These are phyloP conservation scores for Sebastes hopkinsi DNA, from an alignment of 2,797 vertebrate genomes.

Conservation along the genomic window DNA sequence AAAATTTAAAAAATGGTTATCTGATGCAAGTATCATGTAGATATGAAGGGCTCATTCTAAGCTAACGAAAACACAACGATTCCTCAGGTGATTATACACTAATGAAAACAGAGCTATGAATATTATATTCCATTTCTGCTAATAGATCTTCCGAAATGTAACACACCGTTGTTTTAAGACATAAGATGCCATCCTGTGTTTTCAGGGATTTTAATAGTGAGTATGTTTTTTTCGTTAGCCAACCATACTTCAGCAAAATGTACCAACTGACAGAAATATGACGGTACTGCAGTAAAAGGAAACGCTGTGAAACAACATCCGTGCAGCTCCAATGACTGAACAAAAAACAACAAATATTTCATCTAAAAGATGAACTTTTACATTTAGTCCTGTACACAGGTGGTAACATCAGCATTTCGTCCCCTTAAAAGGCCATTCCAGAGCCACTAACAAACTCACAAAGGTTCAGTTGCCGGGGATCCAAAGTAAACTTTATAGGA, in stretches of 20 bases:
- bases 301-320: neutral
- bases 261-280: neutral
- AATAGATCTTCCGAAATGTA: too few relatives aligned
- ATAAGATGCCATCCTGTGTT: neutral
- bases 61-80: too few relatives aligned
- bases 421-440: neutral
- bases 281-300: neutral
- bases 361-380: neutral
- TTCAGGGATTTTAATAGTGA: neutral
- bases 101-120: too few relatives aligned
- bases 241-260: neutral
- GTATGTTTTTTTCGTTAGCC: neutral
- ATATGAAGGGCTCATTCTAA: too few relatives aligned
- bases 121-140: too few relatives aligned
- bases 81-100: too few relatives aligned
- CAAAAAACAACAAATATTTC: neutral
- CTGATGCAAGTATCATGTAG: too few relatives aligned
- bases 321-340: neutral
- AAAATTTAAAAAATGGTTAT: too few relatives aligned
- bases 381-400: neutral
- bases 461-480: conserved; percentile 19
- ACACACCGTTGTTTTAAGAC: neutral
- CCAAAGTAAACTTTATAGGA: conserved; percentile 30
- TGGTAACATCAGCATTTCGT: neutral
- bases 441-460: conserved; percentile 2